Conservation (phyloP, 1,140 invertebrate genomes). For the Harpegnathos saltator region DNA sequence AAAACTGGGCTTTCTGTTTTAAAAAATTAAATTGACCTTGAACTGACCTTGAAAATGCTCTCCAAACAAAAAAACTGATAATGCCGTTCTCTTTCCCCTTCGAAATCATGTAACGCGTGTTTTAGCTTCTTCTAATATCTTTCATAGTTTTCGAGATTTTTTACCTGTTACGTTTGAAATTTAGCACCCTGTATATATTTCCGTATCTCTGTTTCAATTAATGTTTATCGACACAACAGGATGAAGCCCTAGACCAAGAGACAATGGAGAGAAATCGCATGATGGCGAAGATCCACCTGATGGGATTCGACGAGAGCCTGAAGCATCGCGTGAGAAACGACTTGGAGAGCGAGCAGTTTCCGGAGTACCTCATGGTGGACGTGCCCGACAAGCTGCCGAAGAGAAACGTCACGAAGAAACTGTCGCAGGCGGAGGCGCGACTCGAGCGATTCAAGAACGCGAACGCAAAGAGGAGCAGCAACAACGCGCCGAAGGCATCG, state of each 20-base stretch:
- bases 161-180: no score
- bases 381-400: conserved; percentile 76
- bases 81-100: no score
- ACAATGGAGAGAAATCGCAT: conserved; percentile 76
- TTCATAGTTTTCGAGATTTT: no score
- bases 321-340: conserved; percentile 77
- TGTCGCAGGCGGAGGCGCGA: conserved; percentile 77
- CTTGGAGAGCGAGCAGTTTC: conserved; percentile 77
- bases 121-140: no score
- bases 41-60: no score
- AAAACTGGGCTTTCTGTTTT: no score
- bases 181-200: no score
- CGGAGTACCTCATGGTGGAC: conserved; percentile 71
- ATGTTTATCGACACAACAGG: conserved; percentile 26
- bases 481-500: conserved; percentile 65
- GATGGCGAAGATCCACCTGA: conserved; percentile 77
- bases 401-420: conserved; percentile 74
- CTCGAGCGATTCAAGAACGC: conserved; percentile 79
- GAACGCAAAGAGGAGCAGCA: conserved; percentile 74
- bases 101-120: no score
- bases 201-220: no score
- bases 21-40: no score
- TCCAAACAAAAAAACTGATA: no score
- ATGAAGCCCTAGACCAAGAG: conserved; percentile 74
- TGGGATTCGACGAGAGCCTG: conserved; percentile 75